Evolutionary conservation across 2,888 invertebrate genomes (phyloP), one percentile per base, ranked within the genome.

Genomic region (Ceraclea dissimilis): DNA sequence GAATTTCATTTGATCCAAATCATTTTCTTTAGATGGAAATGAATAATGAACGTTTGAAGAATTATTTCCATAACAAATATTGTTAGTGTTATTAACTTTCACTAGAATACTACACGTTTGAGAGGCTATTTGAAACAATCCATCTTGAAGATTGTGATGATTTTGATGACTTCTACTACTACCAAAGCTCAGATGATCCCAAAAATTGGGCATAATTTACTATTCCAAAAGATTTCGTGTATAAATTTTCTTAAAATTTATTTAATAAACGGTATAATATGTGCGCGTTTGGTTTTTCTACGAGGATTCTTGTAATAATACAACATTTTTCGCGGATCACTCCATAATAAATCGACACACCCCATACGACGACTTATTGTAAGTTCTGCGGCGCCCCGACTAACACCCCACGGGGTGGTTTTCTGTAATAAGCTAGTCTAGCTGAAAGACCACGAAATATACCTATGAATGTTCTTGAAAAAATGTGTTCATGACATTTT

Each of bases 41-140:
- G 77, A 81, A 66, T 80, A 80, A 67, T 81, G 80, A 64, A 85
- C 82, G 68, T 83, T 85, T 56, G 82, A 75, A 60, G 77, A 71
- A 64, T 82, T 79, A 66, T 82, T 80, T 50, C 85, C 82, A 64
- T 83, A 84, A 65, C 83, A 85, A 60, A 86, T 85, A 68, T 86
- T 86, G 70, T 86, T 85, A 49, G 86, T 86, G 65, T 86, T 86
- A 69, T 86, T 84, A 62, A 86, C 85, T 79, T 87, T 86, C 56
- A 88, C 86, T 60, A 88, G 73, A 63, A 88, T 83, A 68, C 85
- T 86, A 67, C 87, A 88, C 56, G 88, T 87, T 69, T 88, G 88
- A 13, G 86, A 85, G 2, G 86, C 87, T 63, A 88, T 88, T 75
- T 87, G 87, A 67, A 87, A 86, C 31, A 88, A 74, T 5, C 88